Evolutionary conservation across 2,797 vertebrate species (phyloP), one percentile per base, ranked within the genome.

Genomic region (Bradypodion ventrale): DNA sequence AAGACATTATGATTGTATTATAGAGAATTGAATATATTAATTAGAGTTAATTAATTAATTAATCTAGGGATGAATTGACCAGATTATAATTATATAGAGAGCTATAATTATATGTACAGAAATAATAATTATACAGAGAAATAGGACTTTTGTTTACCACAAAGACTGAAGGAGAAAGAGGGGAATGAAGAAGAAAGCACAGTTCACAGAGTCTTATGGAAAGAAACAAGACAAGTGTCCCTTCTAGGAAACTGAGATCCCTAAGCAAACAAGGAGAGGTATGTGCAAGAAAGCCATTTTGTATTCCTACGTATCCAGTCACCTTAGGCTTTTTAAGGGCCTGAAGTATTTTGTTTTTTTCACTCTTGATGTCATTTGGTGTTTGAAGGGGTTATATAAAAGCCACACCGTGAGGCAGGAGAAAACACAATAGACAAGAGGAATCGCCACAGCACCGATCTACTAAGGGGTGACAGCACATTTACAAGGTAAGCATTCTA

Each of bases 211-310:
- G 32, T 68, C 56, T 62, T 6, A 76, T 59, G 29, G 3, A 21
- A 70, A 44, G 13, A 72, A 77, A 4, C 4, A 65, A 75, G 46
- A 10, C 65, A 19, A 74, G 40, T 29, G 63, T 75, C 19, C 40
- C 76, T 78, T 86, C 86, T 80, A 87, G 78, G 90, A 90, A 90
- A 91, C 32, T 0, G 87, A 66, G 75, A 85, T 75, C 65, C 76
- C 74, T 1, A 2, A 63, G 59, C 75, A 74, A 87, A 83, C 83
- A 79, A 15, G 3, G 0, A 0, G 0, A 59, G 83, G 66, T 62
- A 27, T 29, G 4, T 8, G 81, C 4, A 59, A 66, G 23, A 59
- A 70, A 56, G 12, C 4, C 0, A 13, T 85, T 92, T 91, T 86
- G 74, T 2, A 87, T 86, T 84, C 60, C 78, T 78, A 62, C 78